A percentile compares a stretch with the other conserved stretches of the same genome.
These are phyloP conservation scores for Naja naja DNA, from an alignment of 2,113 vertebrate genomes.

Conservation along the genomic window DNA sequence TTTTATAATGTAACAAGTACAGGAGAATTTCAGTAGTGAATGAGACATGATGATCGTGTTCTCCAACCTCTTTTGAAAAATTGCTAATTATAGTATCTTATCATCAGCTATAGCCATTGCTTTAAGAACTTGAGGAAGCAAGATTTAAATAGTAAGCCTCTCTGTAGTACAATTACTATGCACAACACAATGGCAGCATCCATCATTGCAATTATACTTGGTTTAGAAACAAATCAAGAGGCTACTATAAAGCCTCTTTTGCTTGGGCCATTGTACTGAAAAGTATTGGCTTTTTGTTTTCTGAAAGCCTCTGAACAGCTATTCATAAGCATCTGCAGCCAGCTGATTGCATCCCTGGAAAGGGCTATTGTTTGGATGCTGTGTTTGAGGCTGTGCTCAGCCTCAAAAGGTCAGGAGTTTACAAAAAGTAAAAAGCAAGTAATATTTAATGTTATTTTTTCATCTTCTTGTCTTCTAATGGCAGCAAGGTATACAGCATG, in stretches of 20 bases:
- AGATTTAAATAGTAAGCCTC: neutral
- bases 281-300: constrained; percentile 10
- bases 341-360: constrained; percentile 6
- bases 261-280: neutral
- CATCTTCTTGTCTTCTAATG: neutral
- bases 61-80: neutral
- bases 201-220: neutral
- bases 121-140: neutral
- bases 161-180: neutral
- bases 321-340: constrained; percentile 22
- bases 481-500: neutral
- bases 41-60: neutral
- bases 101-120: neutral
- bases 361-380: constrained; percentile 14
- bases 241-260: neutral
- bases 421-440: neutral
- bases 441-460: neutral
- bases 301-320: constrained; percentile 1
- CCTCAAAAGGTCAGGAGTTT: neutral
- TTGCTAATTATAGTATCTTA: neutral
- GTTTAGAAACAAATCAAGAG: neutral
- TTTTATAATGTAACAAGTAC: neutral
- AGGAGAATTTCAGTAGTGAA: neutral
- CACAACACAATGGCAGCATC: neutral
- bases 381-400: neutral